Evolutionary conservation across 2,797 vertebrate genomes (phyloP), one percentile per base, ranked within the genome.

Genomic region (Halcyon badia): DNA sequence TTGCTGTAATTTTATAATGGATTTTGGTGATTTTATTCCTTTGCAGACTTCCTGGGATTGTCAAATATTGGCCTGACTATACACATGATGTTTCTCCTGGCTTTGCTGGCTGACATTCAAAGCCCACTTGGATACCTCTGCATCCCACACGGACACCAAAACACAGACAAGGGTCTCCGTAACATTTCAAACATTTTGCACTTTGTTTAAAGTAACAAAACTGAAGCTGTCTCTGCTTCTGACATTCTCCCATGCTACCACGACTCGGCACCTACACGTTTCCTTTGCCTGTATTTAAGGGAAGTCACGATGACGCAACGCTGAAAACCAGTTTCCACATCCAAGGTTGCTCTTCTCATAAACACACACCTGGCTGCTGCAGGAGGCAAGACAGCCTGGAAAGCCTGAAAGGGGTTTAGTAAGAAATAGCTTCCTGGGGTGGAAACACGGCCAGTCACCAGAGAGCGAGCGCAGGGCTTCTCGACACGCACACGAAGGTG

Each of bases 21-120:
- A 93, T 95, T 93, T 89, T 52, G 77, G 75, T 18, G 86, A 87
- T 80, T 95, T 94, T 79, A 88, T 48, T 86, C 79, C 75, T 89
- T 76, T 41, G 66, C 5, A 81, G 69, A 37, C 44, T 87, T 93
- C 31, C 86, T 75, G 66, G 30, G 65, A 71, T 80, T 95, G 71
- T 90, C 61, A 80, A 85, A 77, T 42, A 62, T 26, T 82, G 49
- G 28, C 46, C 77, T 54, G n/a, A 91, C n/a, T 58, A 76, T 51
- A 44, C 2, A 28, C 5, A 31, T 28, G 25, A 31, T 46, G 49
- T 57, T 76, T 76, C 33, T 54, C n/a, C 66, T 75, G 56, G 73
- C 49, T 84, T 56, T 86, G 58, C 46, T 75, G 54, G 41, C 22
- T 93, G 85, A 54, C n/a, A 25, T 64, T 94, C 83, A 35, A 30